A percentile compares a stretch with the other conserved stretches of the same genome.
Conservation (phyloP, 1,140 invertebrate species). For the Cherax quadricarinatus region DNA sequence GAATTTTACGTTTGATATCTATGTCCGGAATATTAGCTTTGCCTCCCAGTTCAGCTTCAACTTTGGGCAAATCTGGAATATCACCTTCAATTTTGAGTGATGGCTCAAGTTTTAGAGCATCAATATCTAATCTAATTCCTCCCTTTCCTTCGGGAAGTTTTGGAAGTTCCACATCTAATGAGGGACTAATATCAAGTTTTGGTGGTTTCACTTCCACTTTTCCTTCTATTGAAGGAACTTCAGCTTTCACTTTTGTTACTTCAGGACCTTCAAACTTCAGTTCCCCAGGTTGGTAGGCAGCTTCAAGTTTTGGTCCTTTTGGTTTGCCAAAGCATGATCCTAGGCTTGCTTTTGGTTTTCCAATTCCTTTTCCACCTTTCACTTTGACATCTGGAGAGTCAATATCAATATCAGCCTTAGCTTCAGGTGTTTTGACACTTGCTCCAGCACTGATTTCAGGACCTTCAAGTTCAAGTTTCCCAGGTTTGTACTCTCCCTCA, state of each 20-base stretch:
- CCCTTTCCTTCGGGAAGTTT: conserved; percentile 30
- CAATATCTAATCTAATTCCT: conserved; percentile 7
- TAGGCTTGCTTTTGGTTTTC: conserved; percentile 42
- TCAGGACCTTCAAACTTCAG: conserved; percentile 27
- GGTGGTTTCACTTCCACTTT: conserved; percentile 25
- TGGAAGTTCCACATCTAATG: conserved; percentile 23
- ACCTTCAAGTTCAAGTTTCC: conserved; percentile 15
- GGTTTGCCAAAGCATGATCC: conserved; percentile 65
- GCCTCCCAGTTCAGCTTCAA: conserved; percentile 49
- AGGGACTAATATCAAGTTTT: conserved; percentile 2
- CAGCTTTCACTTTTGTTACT: conserved; percentile 17
- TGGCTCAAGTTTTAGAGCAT: conserved; percentile 30
- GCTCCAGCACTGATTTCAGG: conserved; percentile 27
- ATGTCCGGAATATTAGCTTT: conserved; percentile 40
- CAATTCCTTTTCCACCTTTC: conserved; percentile 35
- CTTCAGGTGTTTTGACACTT: conserved; percentile 25
- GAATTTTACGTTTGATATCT: conserved; percentile 4
- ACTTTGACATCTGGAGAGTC: conserved; percentile 39
- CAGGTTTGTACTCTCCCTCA: conserved; percentile 46
- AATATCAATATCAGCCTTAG: conserved; percentile 23
- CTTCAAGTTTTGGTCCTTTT: conserved; percentile 31
- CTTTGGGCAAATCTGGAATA: conserved; percentile 49
- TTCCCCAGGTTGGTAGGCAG: conserved; percentile 40
- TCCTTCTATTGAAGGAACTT: conserved; percentile 30
- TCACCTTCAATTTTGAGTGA: conserved; percentile 30